Base-by-base conservation (phyloP, 2,888 invertebrate genomes). In the Silvanus unidentatus region DNA sequence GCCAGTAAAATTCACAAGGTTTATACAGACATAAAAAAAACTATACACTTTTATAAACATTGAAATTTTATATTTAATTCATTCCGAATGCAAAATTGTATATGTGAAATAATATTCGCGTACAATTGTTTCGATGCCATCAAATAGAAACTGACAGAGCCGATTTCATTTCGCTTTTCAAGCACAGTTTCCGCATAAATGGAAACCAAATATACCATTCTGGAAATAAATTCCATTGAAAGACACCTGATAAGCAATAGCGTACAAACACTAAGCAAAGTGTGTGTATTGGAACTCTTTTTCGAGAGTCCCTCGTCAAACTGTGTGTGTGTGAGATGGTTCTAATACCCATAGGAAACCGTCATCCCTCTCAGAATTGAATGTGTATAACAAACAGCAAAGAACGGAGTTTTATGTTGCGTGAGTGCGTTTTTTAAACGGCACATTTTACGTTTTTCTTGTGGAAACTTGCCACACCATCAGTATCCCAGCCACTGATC, bases 21-120 rank as follows among this genome's bases (percentile, higher is more conserved):
- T 58, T 59, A 57, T 53, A 52, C 57, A 22, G 8, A 22, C 22
- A n/a, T n/a, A n/a, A n/a, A n/a, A n/a, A n/a, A n/a, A n/a, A n/a
- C n/a, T n/a, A n/a, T n/a, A n/a, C n/a, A n/a, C n/a, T n/a, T n/a
- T n/a, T n/a, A n/a, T n/a, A n/a, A n/a, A n/a, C n/a, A n/a, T n/a
- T n/a, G n/a, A n/a, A n/a, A n/a, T n/a, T n/a, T n/a, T n/a, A n/a
- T n/a, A n/a, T n/a, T n/a, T n/a, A n/a, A n/a, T n/a, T n/a, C n/a
- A n/a, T n/a, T n/a, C n/a, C n/a, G n/a, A n/a, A n/a, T n/a, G n/a
- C n/a, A n/a, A n/a, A n/a, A n/a, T n/a, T n/a, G n/a, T n/a, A n/a
- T n/a, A n/a, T n/a, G n/a, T n/a, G n/a, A n/a, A n/a, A n/a, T n/a
- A n/a, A n/a, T n/a, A n/a, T n/a, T n/a, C n/a, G n/a, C n/a, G n/a